Base-by-base conservation (phyloP, 1,140 invertebrate genomes). In the Aethina tumida region DNA sequence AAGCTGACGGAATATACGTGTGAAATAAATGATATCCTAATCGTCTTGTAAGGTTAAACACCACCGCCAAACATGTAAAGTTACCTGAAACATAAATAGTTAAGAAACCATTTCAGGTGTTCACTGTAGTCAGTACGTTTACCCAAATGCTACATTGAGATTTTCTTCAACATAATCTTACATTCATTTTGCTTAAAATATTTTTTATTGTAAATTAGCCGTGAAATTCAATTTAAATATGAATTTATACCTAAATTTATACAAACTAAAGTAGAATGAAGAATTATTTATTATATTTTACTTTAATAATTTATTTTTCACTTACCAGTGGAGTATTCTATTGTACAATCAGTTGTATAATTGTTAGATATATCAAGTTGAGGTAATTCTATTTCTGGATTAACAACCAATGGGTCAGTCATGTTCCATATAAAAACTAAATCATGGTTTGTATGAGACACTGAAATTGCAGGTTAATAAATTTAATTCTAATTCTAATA, bases 11-110 rank as follows among this genome's bases (percentile, higher is more conserved):
- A 52, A 91, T 87, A 63, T 91, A 92, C 0, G 87, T 91, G 63
- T 91, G 87, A 53, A 92, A 88, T 10, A 91, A 65, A 63, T 91
- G 86, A 63, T 91, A 91, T 6, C 85, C 86, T 13, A 90, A 65
- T n/a, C 85, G 73, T 17, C 86, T 70, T 14, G 77, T 71, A 31
- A 90, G 65, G 62, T 84, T 85, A 63, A 90, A 89, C 13, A 89
- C 81, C 18, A 90, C 78, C 16, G 84, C 84, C 51, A 90, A 65
- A 62, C 85, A 90, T 14, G 85, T 89, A 63, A 90, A 90, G 62
- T 90, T 90, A 10, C 84, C 80, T 82, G 43, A 15, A 60, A 53
- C 16, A 13, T 10, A 26, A 26, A 13, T 10, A 26, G 4, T 26
- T 13, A 26, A 26, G 13, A 2, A 26, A 3, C 4, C 14, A 26